Conservation (phyloP, 2,888 invertebrate species). For the Hypomecis atomaria region DNA sequence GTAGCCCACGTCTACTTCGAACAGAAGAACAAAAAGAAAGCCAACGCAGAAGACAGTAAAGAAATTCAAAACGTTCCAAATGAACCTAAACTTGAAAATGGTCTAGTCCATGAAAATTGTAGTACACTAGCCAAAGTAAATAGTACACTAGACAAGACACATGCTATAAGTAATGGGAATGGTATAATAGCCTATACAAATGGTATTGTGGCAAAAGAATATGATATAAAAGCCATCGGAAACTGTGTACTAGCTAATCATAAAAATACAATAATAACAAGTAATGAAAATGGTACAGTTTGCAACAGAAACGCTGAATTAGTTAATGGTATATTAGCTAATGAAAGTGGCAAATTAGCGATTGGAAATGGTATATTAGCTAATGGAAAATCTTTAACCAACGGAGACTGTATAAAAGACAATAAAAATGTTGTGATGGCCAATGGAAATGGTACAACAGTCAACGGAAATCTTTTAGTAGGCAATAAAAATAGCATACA, state of each 20-base stretch:
- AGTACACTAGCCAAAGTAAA: background rate
- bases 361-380: background rate
- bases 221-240: background rate
- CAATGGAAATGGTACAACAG: background rate
- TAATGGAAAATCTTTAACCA: background rate
- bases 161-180: no score
- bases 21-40: slow-evolving; percentile 18
- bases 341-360: background rate
- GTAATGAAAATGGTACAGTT: background rate
- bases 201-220: background rate
- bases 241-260: background rate
- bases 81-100: background rate
- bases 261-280: no score
- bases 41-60: slow-evolving; percentile 14
- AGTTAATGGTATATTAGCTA: background rate
- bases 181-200: no score
- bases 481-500: background rate
- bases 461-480: background rate
- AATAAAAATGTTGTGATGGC: background rate
- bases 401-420: background rate
- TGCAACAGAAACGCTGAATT: background rate
- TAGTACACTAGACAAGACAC: background rate
- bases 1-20: slow-evolving; percentile 33
- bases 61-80: background rate
- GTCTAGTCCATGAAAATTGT: background rate